phyloP scores from a whole-genome alignment of 2,888 invertebrate species.

The Pteria penguin region DNA sequence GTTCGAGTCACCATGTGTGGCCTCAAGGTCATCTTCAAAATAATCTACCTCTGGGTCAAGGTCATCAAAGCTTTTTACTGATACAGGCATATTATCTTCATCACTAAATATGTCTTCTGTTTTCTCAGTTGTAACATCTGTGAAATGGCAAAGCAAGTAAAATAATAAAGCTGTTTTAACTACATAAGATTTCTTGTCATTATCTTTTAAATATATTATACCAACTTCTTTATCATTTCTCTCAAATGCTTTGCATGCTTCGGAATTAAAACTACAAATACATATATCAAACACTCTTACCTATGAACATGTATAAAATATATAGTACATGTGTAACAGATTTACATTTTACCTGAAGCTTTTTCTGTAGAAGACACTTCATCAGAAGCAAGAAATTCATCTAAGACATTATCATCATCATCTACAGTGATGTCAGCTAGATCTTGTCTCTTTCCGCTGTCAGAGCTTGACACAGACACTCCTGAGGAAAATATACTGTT shows the following conservation, averaged over 20 bases:
- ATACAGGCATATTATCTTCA: constrained; percentile 13
- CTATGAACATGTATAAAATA: too few relatives aligned
- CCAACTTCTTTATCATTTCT: too few relatives aligned
- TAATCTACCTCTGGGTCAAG: constrained; percentile 13
- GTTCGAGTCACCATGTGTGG: constrained; percentile 18
- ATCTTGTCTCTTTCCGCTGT: constrained; percentile 57
- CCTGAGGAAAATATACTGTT: too few relatives aligned
- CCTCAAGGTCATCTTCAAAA: constrained; percentile 27
- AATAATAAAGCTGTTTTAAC: too few relatives aligned
- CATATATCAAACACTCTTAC: background rate
- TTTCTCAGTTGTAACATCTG: constrained; percentile 6
- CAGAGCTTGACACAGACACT: constrained; percentile 44
- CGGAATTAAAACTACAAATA: background rate
- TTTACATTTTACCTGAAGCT: background rate
- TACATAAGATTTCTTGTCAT: too few relatives aligned
- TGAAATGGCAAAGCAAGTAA: too few relatives aligned
- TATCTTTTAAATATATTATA: too few relatives aligned
- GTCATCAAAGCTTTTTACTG: constrained; percentile 11
- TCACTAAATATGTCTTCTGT: constrained; percentile 28
- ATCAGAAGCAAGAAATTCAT: constrained; percentile 58
- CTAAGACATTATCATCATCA: constrained; percentile 61
- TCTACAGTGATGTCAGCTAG: constrained; percentile 68
- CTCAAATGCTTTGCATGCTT: too few relatives aligned
- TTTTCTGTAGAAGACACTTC: constrained; percentile 21
- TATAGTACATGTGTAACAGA: background rate